phyloP scores from a whole-genome alignment of 2,113 vertebrate species.

The Canis aureus region DNA sequence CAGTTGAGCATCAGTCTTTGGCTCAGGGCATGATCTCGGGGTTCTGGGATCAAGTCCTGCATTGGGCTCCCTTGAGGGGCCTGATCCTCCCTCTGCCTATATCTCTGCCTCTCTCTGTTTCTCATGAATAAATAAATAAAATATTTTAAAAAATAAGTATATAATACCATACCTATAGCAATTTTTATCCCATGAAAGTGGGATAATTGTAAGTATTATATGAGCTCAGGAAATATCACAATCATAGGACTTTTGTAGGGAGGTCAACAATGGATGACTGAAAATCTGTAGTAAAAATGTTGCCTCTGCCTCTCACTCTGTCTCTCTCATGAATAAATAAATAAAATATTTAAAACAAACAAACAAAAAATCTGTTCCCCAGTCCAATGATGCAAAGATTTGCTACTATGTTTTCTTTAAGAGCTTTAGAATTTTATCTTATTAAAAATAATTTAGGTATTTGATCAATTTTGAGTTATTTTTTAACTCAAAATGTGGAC shows the following conservation, averaged over 20 bases:
- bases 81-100: too few relatives aligned
- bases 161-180: background rate
- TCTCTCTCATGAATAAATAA: too few relatives aligned
- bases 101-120: too few relatives aligned
- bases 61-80: too few relatives aligned
- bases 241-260: background rate
- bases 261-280: background rate
- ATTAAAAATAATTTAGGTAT: background rate
- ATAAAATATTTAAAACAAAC: too few relatives aligned
- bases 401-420: background rate
- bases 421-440: background rate
- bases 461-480: background rate
- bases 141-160: too few relatives aligned
- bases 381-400: background rate
- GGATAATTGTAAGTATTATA: background rate
- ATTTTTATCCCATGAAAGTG: background rate
- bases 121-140: too few relatives aligned
- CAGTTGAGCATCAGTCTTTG: too few relatives aligned
- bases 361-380: background rate
- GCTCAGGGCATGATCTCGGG: too few relatives aligned
- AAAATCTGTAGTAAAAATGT: background rate
- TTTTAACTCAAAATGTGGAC: background rate
- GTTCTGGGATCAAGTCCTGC: too few relatives aligned
- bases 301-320: too few relatives aligned
- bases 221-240: background rate